Base-by-base conservation (phyloP, 92 coral and sea anemone species). In the Zoanthus solanderi region DNA sequence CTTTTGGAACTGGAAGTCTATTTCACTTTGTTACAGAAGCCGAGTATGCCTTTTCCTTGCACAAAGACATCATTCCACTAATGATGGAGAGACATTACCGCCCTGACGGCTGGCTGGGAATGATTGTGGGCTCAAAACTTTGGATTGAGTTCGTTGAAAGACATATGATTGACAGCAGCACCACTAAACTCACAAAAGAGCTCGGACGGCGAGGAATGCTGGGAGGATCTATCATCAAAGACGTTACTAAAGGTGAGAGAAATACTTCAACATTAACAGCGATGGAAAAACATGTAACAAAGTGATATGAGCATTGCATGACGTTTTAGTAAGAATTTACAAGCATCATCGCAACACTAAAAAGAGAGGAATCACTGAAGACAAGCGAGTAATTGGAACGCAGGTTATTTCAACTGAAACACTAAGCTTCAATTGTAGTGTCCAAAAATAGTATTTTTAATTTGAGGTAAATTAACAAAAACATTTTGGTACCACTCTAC, bases 91-190 rank as follows among this genome's bases (percentile, higher is more conserved):
- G 30, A 48, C 86, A 79, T 45, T 94, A 94, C 88, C 90, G 89
- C 37, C 98, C 98, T 30, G 94, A 89, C 45, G 98, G 98, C 69
- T 94, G 98, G 98, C 94, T 94, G 7, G 98, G 98, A 37, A 89
- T 94, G 83, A 93, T 94, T 10, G 88, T 94, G 91, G 98, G 98
- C 75, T 82, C 98, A 9, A 94, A 94, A 69, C 89, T 94, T 50
- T 94, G 98, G 98, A 91, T 94, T 78, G 96, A 94, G 84, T 91
- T 94, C 88, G 72, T 88, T 15, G 94, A 85, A 5, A 87, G 88
- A 56, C 88, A 83, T 17, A 91, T 82, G 78, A 28, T 94, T 28
- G 93, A 91, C 46, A n/a, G 77, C 61, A 91, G 90, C 56, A 42
- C 83, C 8, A 89, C 89, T n/a, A 94, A 94, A 74, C 93, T 94